These are phyloP conservation scores for Anarsia innoxiella DNA, from an alignment of 2,888 invertebrate genomes.

Conservation along the genomic window DNA sequence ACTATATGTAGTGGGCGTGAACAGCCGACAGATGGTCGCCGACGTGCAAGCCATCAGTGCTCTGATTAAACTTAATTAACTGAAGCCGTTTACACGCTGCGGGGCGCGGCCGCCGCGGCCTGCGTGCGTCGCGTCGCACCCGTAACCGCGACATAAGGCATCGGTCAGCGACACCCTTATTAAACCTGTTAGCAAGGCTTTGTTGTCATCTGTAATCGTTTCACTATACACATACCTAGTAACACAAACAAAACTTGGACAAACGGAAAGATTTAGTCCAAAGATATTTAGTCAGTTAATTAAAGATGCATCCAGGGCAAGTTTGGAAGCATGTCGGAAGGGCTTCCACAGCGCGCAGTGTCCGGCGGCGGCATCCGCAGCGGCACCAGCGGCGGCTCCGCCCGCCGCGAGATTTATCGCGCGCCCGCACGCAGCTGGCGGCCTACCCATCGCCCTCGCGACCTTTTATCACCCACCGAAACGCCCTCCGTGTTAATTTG, in stretches of 20 bases:
- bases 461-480: slow-evolving; percentile 70
- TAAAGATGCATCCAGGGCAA: slow-evolving; percentile 8
- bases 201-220: background rate
- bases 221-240: background rate
- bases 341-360: background rate
- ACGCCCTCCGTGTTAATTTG: slow-evolving; percentile 71
- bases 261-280: too few relatives aligned
- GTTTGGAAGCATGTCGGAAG: background rate
- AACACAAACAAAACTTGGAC: too few relatives aligned
- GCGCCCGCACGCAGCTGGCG: slow-evolving; percentile 62
- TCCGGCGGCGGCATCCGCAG: background rate
- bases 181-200: slow-evolving; percentile 17
- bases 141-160: slow-evolving; percentile 29
- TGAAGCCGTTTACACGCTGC: slow-evolving; percentile 68
- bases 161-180: slow-evolving; percentile 41
- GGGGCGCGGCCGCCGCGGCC: slow-evolving; percentile 32
- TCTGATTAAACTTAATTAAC: slow-evolving; percentile 75
- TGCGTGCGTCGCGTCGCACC: slow-evolving; percentile 23
- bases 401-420: slow-evolving; percentile 54
- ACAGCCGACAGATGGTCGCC: slow-evolving; percentile 59
- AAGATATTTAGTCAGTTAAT: slow-evolving; percentile 4
- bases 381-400: slow-evolving; percentile 18
- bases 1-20: slow-evolving; percentile 65
- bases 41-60: slow-evolving; percentile 43
- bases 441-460: slow-evolving; percentile 56